Base-by-base conservation (phyloP, 2,797 vertebrate species). In the Bradypus variegatus region DNA sequence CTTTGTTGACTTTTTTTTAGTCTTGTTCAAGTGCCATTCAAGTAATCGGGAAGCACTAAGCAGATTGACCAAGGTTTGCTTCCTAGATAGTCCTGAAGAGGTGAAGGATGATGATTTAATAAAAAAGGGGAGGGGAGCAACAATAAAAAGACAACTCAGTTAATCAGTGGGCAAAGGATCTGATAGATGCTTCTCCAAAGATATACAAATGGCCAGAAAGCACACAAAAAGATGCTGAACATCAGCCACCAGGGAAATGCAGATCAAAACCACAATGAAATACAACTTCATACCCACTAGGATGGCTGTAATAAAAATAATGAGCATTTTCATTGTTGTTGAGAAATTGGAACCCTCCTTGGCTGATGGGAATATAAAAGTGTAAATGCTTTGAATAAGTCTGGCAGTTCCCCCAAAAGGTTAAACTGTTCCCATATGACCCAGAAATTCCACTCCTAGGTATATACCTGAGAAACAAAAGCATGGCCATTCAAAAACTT, bases 401-500 rank as follows among this genome's bases (percentile, higher is more conserved):
- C 1, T 83, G 45, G 64, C 11, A 85, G 41, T 77, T 67, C 69
- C 83, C 87, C 87, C 58, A 93, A 85, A 69, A 87, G 14, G 53
- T 87, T 91, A 79, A 78, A 55, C 5, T 72, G 64, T 58, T 50
- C 69, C 62, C 36, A 53, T 15, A 38, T 69, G 48, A 85, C 9
- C n/a, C 41, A 62, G 55, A 48, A 85, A 38, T 81, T 92, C 45
- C 55, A 75, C 73, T 89, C 15, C 21, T 81, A 82, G 33, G 77
- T 62, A 13, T 10, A 45, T 64, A 36, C n/a, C 18, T 60, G 60
- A 93, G 53, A 94, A 94, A 93, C 86, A 45, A 69, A 89, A 70
- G 85, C 36, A 78, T 62, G 76, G n/a, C 45, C 60, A 77, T 45
- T 89, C 53, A 87, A 83, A 84, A 90, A 92, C 31, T 72, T 88